Conservation (phyloP, 2,888 invertebrate species). For the Tromatobia lineatoria region DNA sequence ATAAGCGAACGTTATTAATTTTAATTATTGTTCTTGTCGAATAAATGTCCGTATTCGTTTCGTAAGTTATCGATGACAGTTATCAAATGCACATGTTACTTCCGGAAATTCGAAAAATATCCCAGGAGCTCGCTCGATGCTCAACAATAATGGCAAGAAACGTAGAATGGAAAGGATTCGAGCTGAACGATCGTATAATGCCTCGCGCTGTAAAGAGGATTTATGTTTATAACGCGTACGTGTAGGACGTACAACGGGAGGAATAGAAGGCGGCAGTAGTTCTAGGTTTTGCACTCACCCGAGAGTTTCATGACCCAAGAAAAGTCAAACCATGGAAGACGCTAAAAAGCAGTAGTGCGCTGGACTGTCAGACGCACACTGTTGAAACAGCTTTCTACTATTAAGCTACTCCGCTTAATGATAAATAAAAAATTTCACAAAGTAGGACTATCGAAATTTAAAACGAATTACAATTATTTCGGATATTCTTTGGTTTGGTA, state of each 20-base stretch:
- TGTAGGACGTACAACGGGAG: slow-evolving; percentile 20
- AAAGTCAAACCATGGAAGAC: slow-evolving; percentile 13
- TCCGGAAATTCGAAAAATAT: slow-evolving; percentile 27
- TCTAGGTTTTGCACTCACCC: slow-evolving; percentile 30
- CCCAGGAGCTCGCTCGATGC: slow-evolving; percentile 3
- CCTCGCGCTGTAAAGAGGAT: slow-evolving; percentile 63
- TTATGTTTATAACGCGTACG: slow-evolving; percentile 65
- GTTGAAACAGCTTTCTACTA: slow-evolving; percentile 20
- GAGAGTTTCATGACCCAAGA: slow-evolving; percentile 29
- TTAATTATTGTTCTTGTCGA: background rate
- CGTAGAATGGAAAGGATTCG: slow-evolving; percentile 26
- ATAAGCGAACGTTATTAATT: background rate
- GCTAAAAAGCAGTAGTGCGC: slow-evolving; percentile 18
- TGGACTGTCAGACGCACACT: background rate
- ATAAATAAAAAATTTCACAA: too few species aligned
- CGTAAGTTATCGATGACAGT: slow-evolving; percentile 15
- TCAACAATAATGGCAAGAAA: slow-evolving; percentile 8
- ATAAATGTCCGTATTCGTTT: background rate
- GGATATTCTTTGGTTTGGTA: too few species aligned
- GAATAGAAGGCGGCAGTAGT: slow-evolving; percentile 15
- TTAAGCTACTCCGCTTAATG: background rate
- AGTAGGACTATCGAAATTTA: too few species aligned
- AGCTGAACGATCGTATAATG: slow-evolving; percentile 40
- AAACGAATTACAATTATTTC: too few species aligned
- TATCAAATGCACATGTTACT: slow-evolving; percentile 11